phyloP scores from a whole-genome alignment of 23 tunicate species.

The Botrylloides violaceus region DNA sequence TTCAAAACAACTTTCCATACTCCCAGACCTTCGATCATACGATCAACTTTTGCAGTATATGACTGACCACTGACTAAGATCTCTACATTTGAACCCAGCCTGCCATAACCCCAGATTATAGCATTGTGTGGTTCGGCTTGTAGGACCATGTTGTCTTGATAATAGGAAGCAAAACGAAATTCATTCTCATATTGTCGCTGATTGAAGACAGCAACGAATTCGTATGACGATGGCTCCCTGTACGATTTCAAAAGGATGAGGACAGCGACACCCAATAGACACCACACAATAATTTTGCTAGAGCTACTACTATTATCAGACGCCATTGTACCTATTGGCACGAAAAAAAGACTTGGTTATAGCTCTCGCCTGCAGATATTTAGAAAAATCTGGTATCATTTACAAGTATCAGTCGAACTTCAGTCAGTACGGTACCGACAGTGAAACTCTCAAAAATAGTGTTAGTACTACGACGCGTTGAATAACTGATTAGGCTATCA shows the following conservation, averaged over 20 bases:
- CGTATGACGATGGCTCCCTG: background rate
- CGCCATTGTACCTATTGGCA: no score
- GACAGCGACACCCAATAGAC: background rate
- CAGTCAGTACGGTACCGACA: no score
- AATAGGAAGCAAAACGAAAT: slow-evolving; percentile 72
- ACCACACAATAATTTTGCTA: background rate
- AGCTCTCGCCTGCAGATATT: no score
- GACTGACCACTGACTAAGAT: slow-evolving; percentile 48
- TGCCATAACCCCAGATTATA: slow-evolving; percentile 80
- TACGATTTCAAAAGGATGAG: background rate
- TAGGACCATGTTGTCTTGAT: slow-evolving; percentile 77
- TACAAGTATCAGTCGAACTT: no score
- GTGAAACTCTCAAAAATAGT: no score
- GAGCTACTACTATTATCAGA: background rate
- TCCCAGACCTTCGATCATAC: slow-evolving; percentile 32
- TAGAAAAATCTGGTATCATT: no score
- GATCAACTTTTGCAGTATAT: background rate
- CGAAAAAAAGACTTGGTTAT: no score
- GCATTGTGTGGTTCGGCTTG: slow-evolving; percentile 63
- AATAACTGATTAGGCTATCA: no score
- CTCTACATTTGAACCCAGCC: slow-evolving; percentile 52
- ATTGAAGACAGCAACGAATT: background rate
- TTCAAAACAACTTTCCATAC: slow-evolving; percentile 48
- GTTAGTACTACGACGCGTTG: no score
- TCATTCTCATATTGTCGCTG: background rate